Evolutionary conservation across 2,888 invertebrate genomes (phyloP), one percentile per base, ranked within the genome.

Genomic region (Apotomis capreana): DNA sequence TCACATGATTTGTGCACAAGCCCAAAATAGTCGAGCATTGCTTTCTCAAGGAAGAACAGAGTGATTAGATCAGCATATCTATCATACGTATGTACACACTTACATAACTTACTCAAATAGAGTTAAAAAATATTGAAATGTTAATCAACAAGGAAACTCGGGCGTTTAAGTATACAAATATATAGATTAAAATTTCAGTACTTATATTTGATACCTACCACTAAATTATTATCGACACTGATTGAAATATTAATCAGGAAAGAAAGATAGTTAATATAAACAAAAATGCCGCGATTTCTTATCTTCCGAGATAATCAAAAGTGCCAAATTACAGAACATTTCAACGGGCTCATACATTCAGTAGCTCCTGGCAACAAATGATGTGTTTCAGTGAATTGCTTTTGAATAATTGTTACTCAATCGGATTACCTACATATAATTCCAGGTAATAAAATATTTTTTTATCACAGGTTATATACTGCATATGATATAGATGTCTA

Each of bases 161-260:
- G 67, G 61, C 58, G 40, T 37, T 55, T 60, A 68, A 13, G 26
- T 10, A 37, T 26, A 54, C 51, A 67, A 40, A n/a, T 57, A 15
- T n/a, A 36, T 59, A 36, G 44, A 54, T 44, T 5, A 59, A 12
- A 9, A 36, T 57, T 70, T 57, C 26, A 61, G 65, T 60, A 44
- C 44, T 54, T 36, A 71, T 60, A 71, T 61, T 70, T 37, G 54
- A 61, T 70, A 70, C 55, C 57, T 67, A 70, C 55, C 55, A 62
- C 37, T 51, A 44, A 62, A 26, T 51, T 54, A 68, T 72, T 72
- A 72, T 72, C 72, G 15, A 37, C 52, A 59, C 58, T 63, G 72
- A 72, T 72, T 72, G 44, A 59, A 72, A 68, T 57, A 58, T 63
- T 68, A 68, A 68, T 72, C 72, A 58, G 61, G 61, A 49, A 57